Conservation (phyloP, 2,888 invertebrate genomes). For the Gasteruption jaculator region DNA sequence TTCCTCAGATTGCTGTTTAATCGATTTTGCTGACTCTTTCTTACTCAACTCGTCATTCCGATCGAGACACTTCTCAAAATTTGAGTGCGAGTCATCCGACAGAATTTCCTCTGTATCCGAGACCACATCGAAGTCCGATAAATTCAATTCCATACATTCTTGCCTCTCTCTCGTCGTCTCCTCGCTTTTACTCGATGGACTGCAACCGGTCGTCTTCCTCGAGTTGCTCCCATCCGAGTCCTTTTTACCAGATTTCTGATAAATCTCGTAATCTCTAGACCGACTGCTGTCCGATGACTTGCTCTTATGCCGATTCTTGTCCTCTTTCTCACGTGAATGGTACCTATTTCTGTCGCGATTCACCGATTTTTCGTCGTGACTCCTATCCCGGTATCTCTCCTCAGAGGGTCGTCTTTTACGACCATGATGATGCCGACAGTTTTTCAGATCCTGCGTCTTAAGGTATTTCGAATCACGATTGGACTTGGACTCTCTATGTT, state of each 20-base stretch:
- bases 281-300: conserved; percentile 20
- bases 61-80: conserved; percentile 27
- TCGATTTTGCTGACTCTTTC: conserved; percentile 19
- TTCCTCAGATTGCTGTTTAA: conserved; percentile 26
- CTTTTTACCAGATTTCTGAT: conserved; percentile 10
- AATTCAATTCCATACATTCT: conserved; percentile 36
- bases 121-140: conserved; percentile 39
- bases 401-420: conserved; percentile 22
- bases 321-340: conserved; percentile 27
- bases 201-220: no score
- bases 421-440: conserved; percentile 20
- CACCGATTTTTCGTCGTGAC: conserved; percentile 26
- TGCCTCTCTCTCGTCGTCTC: conserved; percentile 23
- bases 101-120: conserved; percentile 37
- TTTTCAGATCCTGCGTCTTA: no score
- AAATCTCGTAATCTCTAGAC: conserved; percentile 18
- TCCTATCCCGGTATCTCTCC: conserved; percentile 29
- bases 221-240: background rate
- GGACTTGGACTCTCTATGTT: no score
- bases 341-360: conserved; percentile 27
- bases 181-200: conserved; percentile 12
- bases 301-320: conserved; percentile 23
- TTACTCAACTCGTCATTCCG: conserved; percentile 26
- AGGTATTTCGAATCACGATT: no score
- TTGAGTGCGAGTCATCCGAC: conserved; percentile 21